Conservation (phyloP, 92 coral and sea anemone genomes). For the Epizoanthus fatuus region DNA sequence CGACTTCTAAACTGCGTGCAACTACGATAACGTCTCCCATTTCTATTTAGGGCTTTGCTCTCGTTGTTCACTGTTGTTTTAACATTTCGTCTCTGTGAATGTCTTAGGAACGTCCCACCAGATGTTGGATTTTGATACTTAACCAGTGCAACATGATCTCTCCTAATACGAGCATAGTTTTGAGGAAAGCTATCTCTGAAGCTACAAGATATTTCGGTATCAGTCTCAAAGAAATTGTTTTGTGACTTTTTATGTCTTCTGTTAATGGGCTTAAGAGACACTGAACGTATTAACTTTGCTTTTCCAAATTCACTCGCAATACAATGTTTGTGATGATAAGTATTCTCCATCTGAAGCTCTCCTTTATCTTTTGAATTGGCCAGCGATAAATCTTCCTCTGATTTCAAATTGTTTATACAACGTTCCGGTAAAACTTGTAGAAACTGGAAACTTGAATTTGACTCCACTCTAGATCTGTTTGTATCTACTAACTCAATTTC, state of each 20-base stretch:
- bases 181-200: background rate
- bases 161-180: background rate
- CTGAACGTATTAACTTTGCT: too few species aligned
- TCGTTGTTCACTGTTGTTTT: background rate
- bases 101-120: background rate
- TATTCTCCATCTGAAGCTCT: too few species aligned
- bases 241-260: slow-evolving; percentile 18
- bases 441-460: background rate
- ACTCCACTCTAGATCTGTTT: background rate
- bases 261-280: background rate
- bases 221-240: background rate
- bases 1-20: too few species aligned
- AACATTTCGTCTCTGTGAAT: background rate
- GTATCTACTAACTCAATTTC: background rate
- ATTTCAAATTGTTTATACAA: too few species aligned
- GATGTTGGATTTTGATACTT: background rate
- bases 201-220: background rate
- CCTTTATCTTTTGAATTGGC: too few species aligned
- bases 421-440: too few species aligned
- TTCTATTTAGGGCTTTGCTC: background rate
- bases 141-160: background rate
- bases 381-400: too few species aligned
- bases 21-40: background rate
- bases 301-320: too few species aligned
- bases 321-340: too few species aligned